phyloP scores from a whole-genome alignment of 2,888 invertebrate species.

The Adineta ricciae region DNA sequence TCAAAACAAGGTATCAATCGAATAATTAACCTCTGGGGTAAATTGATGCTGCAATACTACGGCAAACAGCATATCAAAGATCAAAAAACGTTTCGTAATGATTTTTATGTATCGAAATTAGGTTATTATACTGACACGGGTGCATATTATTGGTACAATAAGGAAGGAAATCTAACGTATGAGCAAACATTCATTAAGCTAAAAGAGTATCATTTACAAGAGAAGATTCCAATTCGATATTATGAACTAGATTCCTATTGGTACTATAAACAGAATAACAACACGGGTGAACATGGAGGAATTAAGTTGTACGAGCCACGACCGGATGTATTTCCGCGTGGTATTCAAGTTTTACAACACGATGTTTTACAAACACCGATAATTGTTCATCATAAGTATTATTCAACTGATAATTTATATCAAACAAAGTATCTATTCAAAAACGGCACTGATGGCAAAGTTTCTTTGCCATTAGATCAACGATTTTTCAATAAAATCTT shows the following conservation, averaged over 20 bases:
- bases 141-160: conserved; percentile 42
- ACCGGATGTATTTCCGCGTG: conserved; percentile 37
- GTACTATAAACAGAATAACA: conserved; percentile 36
- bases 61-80: not conserved
- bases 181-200: conserved; percentile 40
- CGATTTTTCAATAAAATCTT: not conserved
- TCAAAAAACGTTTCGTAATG: not conserved
- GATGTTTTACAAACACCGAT: not conserved
- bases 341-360: conserved; percentile 32
- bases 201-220: conserved; percentile 35
- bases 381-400: conserved; percentile 18
- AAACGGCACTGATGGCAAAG: not conserved
- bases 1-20: not conserved
- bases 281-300: conserved; percentile 34
- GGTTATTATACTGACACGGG: conserved; percentile 36
- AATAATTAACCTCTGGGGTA: not conserved
- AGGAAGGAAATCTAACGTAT: conserved; percentile 38
- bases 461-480: conserved; percentile 3
- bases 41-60: conserved; percentile 7
- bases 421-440: not conserved
- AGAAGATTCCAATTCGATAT: conserved; percentile 32
- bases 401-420: conserved; percentile 14
- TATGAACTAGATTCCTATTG: conserved; percentile 39
- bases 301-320: conserved; percentile 37
- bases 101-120: conserved; percentile 13